Conservation (phyloP, 2,797 vertebrate species). For the Microhierax caerulescens region DNA sequence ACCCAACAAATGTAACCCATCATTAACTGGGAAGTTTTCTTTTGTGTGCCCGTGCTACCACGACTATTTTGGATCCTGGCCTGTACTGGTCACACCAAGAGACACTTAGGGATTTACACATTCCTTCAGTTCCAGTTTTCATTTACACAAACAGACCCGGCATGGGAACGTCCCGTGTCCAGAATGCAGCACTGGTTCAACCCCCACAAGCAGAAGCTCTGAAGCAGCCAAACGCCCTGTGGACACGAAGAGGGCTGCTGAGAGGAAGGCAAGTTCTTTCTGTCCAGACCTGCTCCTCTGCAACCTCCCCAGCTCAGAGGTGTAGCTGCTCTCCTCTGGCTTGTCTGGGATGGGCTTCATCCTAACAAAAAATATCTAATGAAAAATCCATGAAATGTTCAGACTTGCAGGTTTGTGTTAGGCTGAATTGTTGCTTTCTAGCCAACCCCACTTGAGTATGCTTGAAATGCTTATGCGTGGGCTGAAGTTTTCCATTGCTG, state of each 20-base stretch:
- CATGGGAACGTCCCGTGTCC: fast-evolving
- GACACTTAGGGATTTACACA: neutral
- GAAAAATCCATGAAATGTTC: neutral
- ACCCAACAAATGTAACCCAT: neutral
- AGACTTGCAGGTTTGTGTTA: neutral
- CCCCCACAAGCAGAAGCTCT: neutral
- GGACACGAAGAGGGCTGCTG: neutral
- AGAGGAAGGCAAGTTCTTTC: neutral
- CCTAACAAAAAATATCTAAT: neutral
- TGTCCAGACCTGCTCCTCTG: neutral
- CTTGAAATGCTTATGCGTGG: neutral
- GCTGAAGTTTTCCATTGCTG: neutral
- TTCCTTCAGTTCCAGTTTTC: neutral
- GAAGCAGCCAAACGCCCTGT: fast-evolving
- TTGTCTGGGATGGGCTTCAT: neutral
- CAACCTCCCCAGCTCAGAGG: neutral
- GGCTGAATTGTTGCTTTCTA: neutral
- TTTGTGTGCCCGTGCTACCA: neutral
- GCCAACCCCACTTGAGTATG: neutral
- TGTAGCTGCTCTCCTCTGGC: neutral
- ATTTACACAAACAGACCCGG: neutral
- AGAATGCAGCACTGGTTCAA: neutral
- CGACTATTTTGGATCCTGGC: neutral
- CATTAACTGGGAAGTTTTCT: neutral
- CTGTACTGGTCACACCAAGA: neutral